Evolutionary conservation across 2,113 vertebrate species (phyloP), one percentile per base, ranked within the genome.

Genomic region (Pachycephala philippinensis): DNA sequence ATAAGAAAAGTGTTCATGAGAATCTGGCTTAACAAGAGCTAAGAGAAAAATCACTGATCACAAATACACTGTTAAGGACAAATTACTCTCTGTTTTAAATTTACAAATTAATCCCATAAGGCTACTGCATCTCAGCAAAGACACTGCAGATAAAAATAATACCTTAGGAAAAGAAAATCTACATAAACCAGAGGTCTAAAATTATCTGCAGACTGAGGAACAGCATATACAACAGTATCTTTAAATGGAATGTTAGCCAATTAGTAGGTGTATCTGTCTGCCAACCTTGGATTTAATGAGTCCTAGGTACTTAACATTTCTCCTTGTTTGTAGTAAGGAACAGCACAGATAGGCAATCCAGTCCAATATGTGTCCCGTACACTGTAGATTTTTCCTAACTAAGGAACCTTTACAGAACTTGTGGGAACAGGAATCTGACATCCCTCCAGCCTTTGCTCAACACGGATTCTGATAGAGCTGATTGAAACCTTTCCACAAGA

Each of bases 221-320:
- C 13, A 86, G 76, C 45, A 78, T 30, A 44, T 66, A 54, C 17
- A 76, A 20, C 10, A 85, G 15, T 66, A 87, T 72, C 20, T 96
- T 95, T 92, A 94, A 96, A 56, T 94, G 74, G 19, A 60, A 84
- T 60, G 15, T n/a, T 66, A 80, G 30, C 76, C 79, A 95, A 61
- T 94, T 92, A 88, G 15, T 57, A 68, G 27, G 22, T 71, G 22
- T 75, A 59, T 33, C 42, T 77, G 21, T 64, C 84, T 89, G 64
- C 59, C 4, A 9, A 19, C 69, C 66, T 84, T 86, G 71, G 27
- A 75, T 92, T 87, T 93, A 92, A 57, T 57, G 72, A 86, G n/a
- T 77, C 42, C 50, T 39, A 27, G 28, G 20, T 35, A 37, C 65
- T 75, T 57, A 66, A 33, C 1, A 3, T 49, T 40, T 88, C 42